These are phyloP conservation scores for Artibeus jamaicensis DNA, from an alignment of 2,797 vertebrate species.

Conservation along the genomic window DNA sequence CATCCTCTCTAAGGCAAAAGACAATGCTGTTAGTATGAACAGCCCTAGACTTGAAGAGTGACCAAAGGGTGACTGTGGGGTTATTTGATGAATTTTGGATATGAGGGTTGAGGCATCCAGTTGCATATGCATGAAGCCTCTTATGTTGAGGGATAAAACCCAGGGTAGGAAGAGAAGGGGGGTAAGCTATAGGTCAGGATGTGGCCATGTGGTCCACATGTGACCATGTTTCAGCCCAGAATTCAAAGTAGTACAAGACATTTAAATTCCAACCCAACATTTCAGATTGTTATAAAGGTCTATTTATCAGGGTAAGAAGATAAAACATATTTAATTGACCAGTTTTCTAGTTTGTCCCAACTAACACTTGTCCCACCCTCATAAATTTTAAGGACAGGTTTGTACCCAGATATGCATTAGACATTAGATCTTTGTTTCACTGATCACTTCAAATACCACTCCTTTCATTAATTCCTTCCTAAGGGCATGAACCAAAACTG, in stretches of 20 bases:
- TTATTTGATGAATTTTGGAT: neutral
- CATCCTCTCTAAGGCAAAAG: neutral
- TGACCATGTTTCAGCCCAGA: neutral
- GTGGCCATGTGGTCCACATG: neutral
- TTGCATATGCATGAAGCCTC: neutral
- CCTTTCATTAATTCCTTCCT: neutral
- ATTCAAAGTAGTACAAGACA: neutral
- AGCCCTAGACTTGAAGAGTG: neutral
- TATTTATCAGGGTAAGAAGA: neutral
- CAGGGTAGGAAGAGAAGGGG: neutral
- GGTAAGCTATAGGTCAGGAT: neutral
- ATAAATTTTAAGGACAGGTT: neutral
- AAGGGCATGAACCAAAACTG: neutral
- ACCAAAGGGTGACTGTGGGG: neutral
- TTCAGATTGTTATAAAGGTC: neutral
- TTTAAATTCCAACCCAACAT: neutral
- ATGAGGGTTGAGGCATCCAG: neutral
- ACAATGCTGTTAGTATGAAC: neutral
- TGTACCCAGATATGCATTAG: neutral
- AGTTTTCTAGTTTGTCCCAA: neutral
- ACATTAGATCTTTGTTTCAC: neutral
- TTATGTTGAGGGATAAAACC: neutral
- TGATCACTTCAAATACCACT: neutral
- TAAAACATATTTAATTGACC: neutral
- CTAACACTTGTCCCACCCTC: neutral